phyloP scores from a whole-genome alignment of 2,888 invertebrate genomes.

The Scaptomyza polygonia region DNA sequence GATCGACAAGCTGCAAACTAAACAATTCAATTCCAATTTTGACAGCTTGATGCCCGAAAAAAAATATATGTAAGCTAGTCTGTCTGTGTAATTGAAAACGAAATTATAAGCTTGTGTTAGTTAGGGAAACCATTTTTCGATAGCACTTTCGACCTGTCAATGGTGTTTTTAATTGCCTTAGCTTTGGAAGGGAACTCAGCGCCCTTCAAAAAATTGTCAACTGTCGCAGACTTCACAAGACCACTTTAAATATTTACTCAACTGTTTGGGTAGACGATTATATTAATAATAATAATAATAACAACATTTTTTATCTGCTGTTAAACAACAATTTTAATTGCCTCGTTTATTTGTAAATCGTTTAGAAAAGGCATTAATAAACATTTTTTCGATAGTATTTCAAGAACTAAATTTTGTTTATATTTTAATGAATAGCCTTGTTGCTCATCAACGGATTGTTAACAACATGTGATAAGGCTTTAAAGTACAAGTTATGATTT shows the following conservation, averaged over 20 bases:
- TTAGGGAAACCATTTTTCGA: conserved; percentile 22
- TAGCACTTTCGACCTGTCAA: conserved; percentile 24
- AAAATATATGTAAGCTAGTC: conserved; percentile 44
- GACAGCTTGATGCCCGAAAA: conserved; percentile 49
- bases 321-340: conserved; percentile 42
- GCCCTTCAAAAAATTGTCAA: conserved; percentile 23
- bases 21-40: conserved; percentile 69
- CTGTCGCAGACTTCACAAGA: conserved; percentile 23
- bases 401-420: conserved; percentile 6
- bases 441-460: conserved; percentile 39
- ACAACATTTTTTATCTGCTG: conserved; percentile 9
- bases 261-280: conserved; percentile 34
- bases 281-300: conserved; percentile 9
- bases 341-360: conserved; percentile 49
- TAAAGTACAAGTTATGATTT: conserved; percentile 61
- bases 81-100: conserved; percentile 46
- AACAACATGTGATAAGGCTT: conserved; percentile 53
- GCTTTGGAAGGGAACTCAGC: conserved; percentile 32
- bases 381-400: conserved; percentile 32
- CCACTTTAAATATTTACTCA: conserved; percentile 54
- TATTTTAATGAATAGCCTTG: conserved; percentile 44
- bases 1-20: conserved; percentile 54
- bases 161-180: conserved; percentile 67
- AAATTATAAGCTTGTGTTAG: conserved; percentile 42
- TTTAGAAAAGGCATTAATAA: conserved; percentile 49